phyloP scores from a whole-genome alignment of 1,140 invertebrate species.

The Caenorhabditis remanei region DNA sequence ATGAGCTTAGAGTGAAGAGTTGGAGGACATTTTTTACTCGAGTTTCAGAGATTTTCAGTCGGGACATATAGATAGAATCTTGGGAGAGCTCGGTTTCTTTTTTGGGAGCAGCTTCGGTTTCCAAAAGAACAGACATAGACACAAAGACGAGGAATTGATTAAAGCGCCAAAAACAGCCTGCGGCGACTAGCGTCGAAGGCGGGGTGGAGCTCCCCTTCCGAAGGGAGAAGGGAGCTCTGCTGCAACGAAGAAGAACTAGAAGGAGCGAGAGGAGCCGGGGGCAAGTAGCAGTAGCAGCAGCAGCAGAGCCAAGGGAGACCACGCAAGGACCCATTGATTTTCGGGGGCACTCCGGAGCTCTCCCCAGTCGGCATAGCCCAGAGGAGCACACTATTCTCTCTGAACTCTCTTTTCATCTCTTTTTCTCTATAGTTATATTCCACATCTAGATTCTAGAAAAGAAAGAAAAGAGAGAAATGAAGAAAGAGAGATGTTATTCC shows the following conservation, averaged over 20 bases:
- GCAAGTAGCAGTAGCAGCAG: neutral
- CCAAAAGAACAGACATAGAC: constrained; percentile 50
- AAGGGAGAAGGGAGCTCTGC: constrained; percentile 14
- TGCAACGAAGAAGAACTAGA: constrained; percentile 35
- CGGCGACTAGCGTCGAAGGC: constrained; percentile 44
- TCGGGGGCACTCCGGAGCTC: constrained; percentile 49
- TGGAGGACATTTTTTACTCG: too few species aligned
- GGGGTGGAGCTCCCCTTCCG: constrained; percentile 1
- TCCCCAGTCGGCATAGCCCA: constrained; percentile 15
- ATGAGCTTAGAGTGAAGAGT: neutral
- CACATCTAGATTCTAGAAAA: constrained; percentile 12
- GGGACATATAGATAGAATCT: neutral
- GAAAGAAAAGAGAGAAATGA: neutral
- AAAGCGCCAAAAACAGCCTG: constrained; percentile 56
- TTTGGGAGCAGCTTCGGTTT: constrained; percentile 8
- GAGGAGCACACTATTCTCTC: constrained; percentile 32
- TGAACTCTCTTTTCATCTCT: constrained; percentile 49
- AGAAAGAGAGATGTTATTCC: constrained; percentile 37
- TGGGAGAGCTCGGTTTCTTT: constrained; percentile 22
- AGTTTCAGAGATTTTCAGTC: constrained; percentile 12
- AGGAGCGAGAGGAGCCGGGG: constrained; percentile 28
- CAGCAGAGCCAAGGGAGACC: neutral
- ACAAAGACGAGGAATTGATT: constrained; percentile 52
- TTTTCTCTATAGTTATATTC: neutral
- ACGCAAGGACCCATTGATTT: constrained; percentile 56